Conservation (phyloP, 2,888 invertebrate species). For the Lasioglossum leucozonium region DNA sequence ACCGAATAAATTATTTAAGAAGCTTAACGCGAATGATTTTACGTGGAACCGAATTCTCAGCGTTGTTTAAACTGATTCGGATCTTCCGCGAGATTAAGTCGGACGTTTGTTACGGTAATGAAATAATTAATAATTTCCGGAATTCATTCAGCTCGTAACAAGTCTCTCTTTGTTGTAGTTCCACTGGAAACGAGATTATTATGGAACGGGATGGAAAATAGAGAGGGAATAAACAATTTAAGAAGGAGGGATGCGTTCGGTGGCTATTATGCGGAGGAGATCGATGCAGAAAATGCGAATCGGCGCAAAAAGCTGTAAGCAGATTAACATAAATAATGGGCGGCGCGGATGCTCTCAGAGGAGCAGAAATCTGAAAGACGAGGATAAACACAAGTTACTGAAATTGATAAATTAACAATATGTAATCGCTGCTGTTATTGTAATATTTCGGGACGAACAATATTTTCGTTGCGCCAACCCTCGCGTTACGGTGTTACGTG, state of each 20-base stretch:
- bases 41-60: background rate
- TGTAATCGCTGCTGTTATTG: background rate
- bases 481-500: background rate
- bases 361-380: background rate
- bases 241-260: background rate
- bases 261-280: background rate
- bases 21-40: background rate
- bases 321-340: constrained; percentile 1
- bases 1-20: background rate
- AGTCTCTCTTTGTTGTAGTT: background rate
- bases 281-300: background rate
- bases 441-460: background rate
- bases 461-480: background rate
- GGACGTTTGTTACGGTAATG: background rate
- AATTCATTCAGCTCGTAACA: background rate
- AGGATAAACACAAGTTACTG: too few relatives aligned
- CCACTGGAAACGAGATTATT: background rate
- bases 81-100: background rate
- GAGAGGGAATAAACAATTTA: background rate
- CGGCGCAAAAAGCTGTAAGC: background rate
- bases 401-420: too few relatives aligned
- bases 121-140: background rate
- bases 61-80: background rate
- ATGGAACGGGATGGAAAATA: background rate
- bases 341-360: too few relatives aligned